These are phyloP conservation scores for Cyprinodon variegatus DNA, from an alignment of 2,113 vertebrate genomes.

Conservation along the genomic window DNA sequence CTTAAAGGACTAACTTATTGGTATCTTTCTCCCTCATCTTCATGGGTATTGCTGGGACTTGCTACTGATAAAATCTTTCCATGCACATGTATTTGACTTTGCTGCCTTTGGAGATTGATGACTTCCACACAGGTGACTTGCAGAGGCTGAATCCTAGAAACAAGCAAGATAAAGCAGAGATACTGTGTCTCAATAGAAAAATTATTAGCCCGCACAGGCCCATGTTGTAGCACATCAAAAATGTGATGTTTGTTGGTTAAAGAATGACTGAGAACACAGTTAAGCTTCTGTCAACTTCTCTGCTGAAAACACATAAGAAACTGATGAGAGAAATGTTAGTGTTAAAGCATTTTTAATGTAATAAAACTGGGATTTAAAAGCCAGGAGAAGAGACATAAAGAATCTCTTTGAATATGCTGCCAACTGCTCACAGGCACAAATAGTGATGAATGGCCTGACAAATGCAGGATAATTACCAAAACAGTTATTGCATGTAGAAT, in stretches of 20 bases:
- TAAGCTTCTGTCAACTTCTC: conserved; percentile 1
- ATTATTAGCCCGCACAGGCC: background rate
- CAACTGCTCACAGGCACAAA: conserved; percentile 42
- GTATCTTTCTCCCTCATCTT: background rate
- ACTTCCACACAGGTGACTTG: conserved; percentile 11
- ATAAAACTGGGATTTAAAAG: conserved; percentile 6
- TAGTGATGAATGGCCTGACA: conserved; percentile 35
- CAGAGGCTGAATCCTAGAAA: conserved; percentile 6
- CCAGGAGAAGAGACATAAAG: background rate
- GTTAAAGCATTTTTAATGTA: background rate
- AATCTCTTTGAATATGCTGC: conserved; percentile 33
- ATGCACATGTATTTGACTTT: conserved; percentile 16
- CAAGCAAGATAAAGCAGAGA: conserved; percentile 15
- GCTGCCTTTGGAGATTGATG: conserved; percentile 16
- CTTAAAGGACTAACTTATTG: conserved; percentile 8
- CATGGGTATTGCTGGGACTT: conserved; percentile 33
- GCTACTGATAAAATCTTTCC: conserved; percentile 49
- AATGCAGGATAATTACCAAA: conserved; percentile 17
- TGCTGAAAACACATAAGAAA: background rate
- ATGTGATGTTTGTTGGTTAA: conserved; percentile 24
- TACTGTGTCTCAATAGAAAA: background rate
- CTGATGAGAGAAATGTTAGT: background rate
- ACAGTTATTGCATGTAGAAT: conserved; percentile 1
- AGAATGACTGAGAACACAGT: background rate
- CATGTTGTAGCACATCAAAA: background rate